Evolutionary conservation across 1,140 invertebrate species (phyloP).

Genomic region (Drosophila pruinosa): DNA sequence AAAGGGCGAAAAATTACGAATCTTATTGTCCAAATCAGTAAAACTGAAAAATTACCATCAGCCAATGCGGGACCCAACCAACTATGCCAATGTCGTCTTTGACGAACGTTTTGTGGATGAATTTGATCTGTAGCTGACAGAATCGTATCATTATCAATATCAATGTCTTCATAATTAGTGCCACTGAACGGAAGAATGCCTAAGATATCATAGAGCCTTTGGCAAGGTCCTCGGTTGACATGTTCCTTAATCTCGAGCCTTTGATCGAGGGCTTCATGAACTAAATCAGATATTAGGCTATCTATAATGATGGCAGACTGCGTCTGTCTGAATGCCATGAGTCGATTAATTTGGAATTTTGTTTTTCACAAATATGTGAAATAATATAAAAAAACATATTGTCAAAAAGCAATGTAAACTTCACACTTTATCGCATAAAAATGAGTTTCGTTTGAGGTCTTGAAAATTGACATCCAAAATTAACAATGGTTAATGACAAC

Average conservation of each 20-base stretch:
- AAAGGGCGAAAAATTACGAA: neutral
- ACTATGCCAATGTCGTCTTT: conserved; percentile 32
- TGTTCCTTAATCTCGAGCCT: conserved; percentile 3
- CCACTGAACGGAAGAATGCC: conserved; percentile 34
- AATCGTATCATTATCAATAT: neutral
- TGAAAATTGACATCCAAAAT: conserved; percentile 13
- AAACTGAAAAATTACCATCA: conserved; percentile 35
- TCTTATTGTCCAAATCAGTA: too few relatives aligned
- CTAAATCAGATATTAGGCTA: conserved; percentile 55
- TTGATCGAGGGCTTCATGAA: conserved; percentile 48
- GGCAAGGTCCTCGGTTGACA: conserved; percentile 32
- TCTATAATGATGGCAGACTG: conserved; percentile 45
- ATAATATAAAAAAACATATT: conserved; percentile 32
- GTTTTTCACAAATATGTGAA: conserved; percentile 9
- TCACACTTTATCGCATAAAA: conserved; percentile 3
- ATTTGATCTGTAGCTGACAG: neutral
- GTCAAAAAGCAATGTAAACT: conserved; percentile 9
- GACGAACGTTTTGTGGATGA: neutral
- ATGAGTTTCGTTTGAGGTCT: conserved; percentile 12
- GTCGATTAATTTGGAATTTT: conserved; percentile 51
- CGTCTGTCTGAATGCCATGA: conserved; percentile 56
- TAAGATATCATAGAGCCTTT: conserved; percentile 55
- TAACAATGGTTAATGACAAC: conserved; percentile 26
- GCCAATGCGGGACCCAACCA: conserved; percentile 41
- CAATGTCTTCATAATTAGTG: neutral